Conservation (phyloP, 2,888 invertebrate species). For the Timema cristinae region DNA sequence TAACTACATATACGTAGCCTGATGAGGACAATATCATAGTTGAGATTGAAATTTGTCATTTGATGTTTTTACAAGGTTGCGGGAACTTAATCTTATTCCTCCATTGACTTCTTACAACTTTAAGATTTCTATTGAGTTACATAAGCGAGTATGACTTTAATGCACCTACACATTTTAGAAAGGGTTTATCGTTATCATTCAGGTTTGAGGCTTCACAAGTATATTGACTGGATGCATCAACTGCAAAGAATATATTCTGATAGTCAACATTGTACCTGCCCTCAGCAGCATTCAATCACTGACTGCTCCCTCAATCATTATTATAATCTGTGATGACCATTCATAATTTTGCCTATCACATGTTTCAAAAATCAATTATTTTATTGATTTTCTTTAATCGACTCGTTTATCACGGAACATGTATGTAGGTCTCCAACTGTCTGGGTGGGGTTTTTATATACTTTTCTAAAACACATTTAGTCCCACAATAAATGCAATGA, state of each 20-base stretch:
- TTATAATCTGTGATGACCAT: neutral
- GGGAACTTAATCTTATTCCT: neutral
- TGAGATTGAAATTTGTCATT: neutral
- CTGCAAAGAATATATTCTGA: neutral
- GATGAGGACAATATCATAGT: neutral
- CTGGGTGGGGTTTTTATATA: neutral
- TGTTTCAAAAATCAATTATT: neutral
- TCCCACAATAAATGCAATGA: neutral
- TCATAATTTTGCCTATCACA: neutral
- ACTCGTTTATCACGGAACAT: neutral
- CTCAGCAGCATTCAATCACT: constrained; percentile 3
- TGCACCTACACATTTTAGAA: neutral
- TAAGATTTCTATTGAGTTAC: neutral
- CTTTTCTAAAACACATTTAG: neutral
- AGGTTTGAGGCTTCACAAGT: neutral
- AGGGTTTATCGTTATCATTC: neutral
- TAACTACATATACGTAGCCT: neutral
- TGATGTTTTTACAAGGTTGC: neutral
- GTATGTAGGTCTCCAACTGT: neutral
- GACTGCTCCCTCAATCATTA: constrained; percentile 6
- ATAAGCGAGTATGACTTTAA: neutral
- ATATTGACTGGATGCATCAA: neutral
- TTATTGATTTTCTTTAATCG: neutral
- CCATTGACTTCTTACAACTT: neutral
- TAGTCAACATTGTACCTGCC: neutral